Conservation (phyloP, 1,140 invertebrate genomes). For the Drosophila equinoxialis region DNA sequence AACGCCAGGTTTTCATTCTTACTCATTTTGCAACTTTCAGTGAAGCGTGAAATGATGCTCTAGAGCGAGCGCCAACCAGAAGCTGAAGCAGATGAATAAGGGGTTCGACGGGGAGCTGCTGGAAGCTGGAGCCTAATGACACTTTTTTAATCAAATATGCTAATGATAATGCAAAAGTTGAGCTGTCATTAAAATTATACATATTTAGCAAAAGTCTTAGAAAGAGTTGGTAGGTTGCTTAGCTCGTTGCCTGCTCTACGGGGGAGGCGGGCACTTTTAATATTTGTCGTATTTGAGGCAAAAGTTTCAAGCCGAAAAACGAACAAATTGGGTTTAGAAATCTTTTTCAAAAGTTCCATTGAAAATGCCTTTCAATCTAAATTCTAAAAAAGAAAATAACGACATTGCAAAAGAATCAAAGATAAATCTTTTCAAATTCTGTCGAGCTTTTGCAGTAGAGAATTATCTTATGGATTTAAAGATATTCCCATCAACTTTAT, state of each 20-base stretch:
- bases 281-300: no score
- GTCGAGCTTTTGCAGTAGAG: no score
- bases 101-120: not conserved
- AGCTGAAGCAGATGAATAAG: not conserved
- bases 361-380: no score
- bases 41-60: conserved; percentile 59
- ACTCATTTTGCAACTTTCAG: conserved; percentile 62
- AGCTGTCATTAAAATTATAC: conserved; percentile 56
- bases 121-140: conserved; percentile 61
- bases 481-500: no score
- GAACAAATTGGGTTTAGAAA: not conserved
- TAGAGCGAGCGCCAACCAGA: conserved; percentile 9
- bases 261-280: not conserved
- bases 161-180: conserved; percentile 71
- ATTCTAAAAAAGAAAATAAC: no score
- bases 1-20: conserved; percentile 41
- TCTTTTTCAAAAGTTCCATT: no score
- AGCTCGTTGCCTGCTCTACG: no score
- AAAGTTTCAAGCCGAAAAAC: conserved; percentile 6
- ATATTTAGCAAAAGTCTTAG: conserved; percentile 31
- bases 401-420: no score
- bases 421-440: no score
- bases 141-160: conserved; percentile 81
- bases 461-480: no score
- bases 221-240: not conserved